phyloP scores from a whole-genome alignment of 2,113 vertebrate genomes.

The Gopherus evgoodei region DNA sequence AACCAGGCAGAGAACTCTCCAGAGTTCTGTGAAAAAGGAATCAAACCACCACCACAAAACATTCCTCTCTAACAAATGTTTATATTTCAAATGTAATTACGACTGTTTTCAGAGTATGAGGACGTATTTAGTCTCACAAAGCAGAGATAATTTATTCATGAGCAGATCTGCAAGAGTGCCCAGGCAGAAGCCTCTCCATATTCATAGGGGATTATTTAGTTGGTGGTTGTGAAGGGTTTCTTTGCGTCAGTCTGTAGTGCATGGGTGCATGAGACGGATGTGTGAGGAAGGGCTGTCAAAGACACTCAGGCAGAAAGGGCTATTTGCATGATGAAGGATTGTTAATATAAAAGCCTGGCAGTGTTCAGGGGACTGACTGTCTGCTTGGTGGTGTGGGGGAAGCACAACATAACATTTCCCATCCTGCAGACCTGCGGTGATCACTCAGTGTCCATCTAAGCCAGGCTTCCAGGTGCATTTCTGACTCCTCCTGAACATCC shows the following conservation, averaged over 20 bases:
- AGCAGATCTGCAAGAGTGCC: conserved; percentile 55
- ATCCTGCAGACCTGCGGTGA: neutral
- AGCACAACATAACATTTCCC: neutral
- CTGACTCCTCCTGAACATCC: too few species aligned
- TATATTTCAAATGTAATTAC: conserved; percentile 48
- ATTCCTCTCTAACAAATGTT: neutral
- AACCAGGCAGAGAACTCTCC: neutral
- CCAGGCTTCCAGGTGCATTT: neutral
- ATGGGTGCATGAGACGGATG: neutral
- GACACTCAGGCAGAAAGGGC: neutral
- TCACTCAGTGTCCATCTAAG: neutral
- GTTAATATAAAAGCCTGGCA: conserved; percentile 22
- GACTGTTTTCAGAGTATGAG: conserved; percentile 3
- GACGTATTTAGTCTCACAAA: conserved; percentile 58
- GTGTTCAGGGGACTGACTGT: neutral
- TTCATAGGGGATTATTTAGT: conserved; percentile 48
- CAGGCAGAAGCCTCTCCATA: conserved; percentile 41
- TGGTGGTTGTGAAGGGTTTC: conserved; percentile 26
- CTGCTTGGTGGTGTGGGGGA: neutral
- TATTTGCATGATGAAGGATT: neutral
- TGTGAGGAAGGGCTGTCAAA: neutral
- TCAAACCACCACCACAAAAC: neutral
- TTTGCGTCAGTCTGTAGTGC: conserved; percentile 11
- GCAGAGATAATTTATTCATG: conserved; percentile 67
- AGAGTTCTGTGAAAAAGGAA: neutral